phyloP scores from a whole-genome alignment of 2,797 vertebrate genomes.

The Thamnophis elegans region DNA sequence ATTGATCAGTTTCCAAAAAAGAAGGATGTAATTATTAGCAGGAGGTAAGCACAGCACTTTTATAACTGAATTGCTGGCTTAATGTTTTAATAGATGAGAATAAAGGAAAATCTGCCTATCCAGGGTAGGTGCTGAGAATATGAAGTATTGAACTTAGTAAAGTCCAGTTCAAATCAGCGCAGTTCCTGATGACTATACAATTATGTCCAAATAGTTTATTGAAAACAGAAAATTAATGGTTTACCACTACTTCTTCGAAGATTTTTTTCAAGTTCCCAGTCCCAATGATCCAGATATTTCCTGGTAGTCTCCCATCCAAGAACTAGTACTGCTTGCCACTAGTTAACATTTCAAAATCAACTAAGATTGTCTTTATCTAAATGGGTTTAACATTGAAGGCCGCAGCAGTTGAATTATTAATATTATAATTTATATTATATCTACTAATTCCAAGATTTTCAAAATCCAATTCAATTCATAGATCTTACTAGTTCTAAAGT shows the following conservation, averaged over 20 bases:
- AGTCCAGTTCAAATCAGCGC: neutral
- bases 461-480: neutral
- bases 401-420: neutral
- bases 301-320: neutral
- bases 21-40: neutral
- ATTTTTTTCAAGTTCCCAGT: neutral
- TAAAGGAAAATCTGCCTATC: neutral
- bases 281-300: neutral
- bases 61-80: neutral
- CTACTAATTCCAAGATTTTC: neutral
- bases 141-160: neutral
- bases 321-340: neutral
- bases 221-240: neutral
- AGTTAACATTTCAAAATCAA: neutral
- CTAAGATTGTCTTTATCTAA: neutral
- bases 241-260: neutral
- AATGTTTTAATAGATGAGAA: neutral
- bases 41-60: neutral
- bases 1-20: neutral
- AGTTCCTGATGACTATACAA: neutral
- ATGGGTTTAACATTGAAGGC: neutral
- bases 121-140: neutral
- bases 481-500: neutral
- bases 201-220: neutral
- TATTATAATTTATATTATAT: neutral